phyloP scores from a whole-genome alignment of 2,797 vertebrate species.

The Anguilla anguilla region DNA sequence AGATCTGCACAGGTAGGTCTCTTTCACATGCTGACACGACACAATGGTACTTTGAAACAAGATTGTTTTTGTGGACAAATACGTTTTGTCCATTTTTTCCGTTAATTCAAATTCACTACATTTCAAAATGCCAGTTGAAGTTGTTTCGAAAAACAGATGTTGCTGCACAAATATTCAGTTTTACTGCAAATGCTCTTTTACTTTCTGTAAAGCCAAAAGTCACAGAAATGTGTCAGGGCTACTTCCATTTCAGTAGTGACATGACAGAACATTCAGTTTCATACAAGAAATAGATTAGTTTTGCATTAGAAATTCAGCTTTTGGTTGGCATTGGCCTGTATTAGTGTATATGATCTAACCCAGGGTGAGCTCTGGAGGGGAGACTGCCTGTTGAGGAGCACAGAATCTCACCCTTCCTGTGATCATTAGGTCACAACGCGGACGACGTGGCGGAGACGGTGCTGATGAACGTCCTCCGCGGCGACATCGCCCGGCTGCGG shows the following conservation, averaged over 20 bases:
- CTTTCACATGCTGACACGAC: background rate
- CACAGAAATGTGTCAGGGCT: background rate
- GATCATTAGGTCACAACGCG: constrained; percentile 83
- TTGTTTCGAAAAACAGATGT: background rate
- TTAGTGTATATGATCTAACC: background rate
- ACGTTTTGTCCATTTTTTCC: background rate
- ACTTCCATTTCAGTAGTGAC: background rate
- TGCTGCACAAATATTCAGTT: background rate
- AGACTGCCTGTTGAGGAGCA: background rate
- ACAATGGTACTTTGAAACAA: background rate
- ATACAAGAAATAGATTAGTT: background rate
- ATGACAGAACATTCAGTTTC: background rate
- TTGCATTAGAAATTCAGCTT: background rate
- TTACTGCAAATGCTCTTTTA: background rate
- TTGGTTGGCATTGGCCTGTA: background rate
- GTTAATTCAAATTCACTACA: background rate
- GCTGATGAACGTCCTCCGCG: constrained; percentile 87
- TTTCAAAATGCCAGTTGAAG: background rate
- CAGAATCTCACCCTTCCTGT: background rate
- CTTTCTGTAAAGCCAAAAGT: background rate
- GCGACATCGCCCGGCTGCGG: constrained; percentile 82
- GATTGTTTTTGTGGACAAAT: background rate
- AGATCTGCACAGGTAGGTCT: constrained; percentile 82
- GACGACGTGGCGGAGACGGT: constrained; percentile 87
- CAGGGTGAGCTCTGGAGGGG: background rate